These are phyloP conservation scores for Acrocyrtus sp. DNA, from an alignment of 2,888 invertebrate species.

Conservation along the genomic window DNA sequence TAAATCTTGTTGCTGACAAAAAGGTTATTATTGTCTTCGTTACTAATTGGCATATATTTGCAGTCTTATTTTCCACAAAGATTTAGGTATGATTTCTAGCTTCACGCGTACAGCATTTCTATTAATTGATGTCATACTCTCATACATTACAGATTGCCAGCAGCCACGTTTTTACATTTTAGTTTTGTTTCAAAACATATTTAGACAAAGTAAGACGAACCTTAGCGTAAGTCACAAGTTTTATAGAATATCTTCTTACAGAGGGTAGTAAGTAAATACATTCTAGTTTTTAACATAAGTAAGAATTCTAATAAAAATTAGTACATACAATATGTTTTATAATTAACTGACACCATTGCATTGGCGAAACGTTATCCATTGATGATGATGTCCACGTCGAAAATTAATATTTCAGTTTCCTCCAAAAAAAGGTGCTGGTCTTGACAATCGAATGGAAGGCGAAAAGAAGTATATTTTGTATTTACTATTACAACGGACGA, in stretches of 20 bases:
- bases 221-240: neutral
- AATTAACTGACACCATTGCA: slow-evolving; percentile 32
- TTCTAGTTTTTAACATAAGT: neutral
- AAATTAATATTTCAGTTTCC: neutral
- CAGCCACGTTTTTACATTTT: no score
- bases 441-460: neutral
- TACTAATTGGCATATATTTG: slow-evolving; percentile 32
- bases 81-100: slow-evolving; percentile 1
- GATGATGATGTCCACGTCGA: neutral
- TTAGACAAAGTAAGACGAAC: no score
- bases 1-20: no score
- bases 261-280: neutral
- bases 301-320: neutral
- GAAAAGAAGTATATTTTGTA: neutral
- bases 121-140: neutral
- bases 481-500: neutral
- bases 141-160: no score
- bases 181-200: no score
- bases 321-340: neutral
- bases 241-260: neutral
- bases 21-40: neutral
- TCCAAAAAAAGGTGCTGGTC: slow-evolving; percentile 11
- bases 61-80: slow-evolving; percentile 43
- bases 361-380: slow-evolving; percentile 19
- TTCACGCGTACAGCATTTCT: neutral